Conservation (phyloP, 2,888 invertebrate genomes). For the Cancer borealis region DNA sequence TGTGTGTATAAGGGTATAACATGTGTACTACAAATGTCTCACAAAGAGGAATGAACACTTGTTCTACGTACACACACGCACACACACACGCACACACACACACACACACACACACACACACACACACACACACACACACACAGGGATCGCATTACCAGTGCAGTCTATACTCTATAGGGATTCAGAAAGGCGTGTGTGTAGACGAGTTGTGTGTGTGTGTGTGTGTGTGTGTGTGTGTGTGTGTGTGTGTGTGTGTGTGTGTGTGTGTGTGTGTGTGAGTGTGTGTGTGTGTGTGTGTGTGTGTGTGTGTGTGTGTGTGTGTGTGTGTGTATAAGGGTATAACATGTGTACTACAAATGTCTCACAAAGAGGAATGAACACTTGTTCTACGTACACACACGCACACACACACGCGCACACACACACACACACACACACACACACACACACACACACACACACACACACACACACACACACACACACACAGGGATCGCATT, state of each 20-base stretch:
- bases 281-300: constrained; percentile 20
- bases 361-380: background rate
- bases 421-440: constrained; percentile 25
- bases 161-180: background rate
- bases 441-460: background rate
- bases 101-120: too few relatives aligned
- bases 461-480: too few relatives aligned
- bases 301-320: too few relatives aligned
- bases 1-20: background rate
- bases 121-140: too few relatives aligned
- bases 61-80: background rate
- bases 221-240: background rate
- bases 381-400: background rate
- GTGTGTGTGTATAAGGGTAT: background rate
- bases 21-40: background rate
- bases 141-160: background rate
- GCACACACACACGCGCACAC: background rate
- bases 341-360: background rate
- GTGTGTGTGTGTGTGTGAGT: constrained; percentile 7
- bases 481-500: background rate
- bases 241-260: constrained; percentile 20
- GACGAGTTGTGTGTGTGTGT: too few relatives aligned
- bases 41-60: background rate
- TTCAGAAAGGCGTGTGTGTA: background rate
- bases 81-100: constrained; percentile 8